Evolutionary conservation across 2,797 vertebrate genomes (phyloP), one percentile per base, ranked within the genome.

Genomic region (Ctenosaura bakeri): DNA sequence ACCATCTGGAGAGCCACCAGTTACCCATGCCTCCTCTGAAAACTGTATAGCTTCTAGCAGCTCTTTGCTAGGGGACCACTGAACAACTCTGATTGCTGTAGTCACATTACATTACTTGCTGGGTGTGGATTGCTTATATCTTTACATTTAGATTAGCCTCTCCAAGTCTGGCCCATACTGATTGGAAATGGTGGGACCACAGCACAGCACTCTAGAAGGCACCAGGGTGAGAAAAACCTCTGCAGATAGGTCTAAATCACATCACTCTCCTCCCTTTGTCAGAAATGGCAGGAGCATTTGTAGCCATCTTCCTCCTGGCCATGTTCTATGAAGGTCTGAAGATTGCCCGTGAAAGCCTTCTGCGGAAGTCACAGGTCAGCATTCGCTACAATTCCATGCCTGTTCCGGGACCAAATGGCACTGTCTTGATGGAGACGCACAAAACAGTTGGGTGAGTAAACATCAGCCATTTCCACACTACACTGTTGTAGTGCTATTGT

Each of bases 311-410:
- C 97, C 96, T 99, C 92, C 94, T 99, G 96, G 99, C 99, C 32
- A 93, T 98, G 94, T 97, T 99, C 90, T 99, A 99, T 26, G 99
- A 99, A 95, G 99, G 99, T 14, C 96, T 99, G 93, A 99, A 99
- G 97, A 99, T 99, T 10, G 98, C 98, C 5, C 98, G 99, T 0
- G 99, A 99, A 94, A 93, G 97, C 76, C 96, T 99, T 93, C 97
- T 99, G 84, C 97, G 99, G 0, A 98, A 98, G 94, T 99, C 98
- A 86, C 99, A 99, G 93, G 98, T 99, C 96, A 99, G 98, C 95
- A 98, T 99, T 83, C 98, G 99, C 89, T 99, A 99, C 95, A 99
- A 99, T 97, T 99, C 98, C 91, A 99, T 99, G 99, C 98, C 99
- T 0, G 98, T 99, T 32, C 99, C 99, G 0, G 99, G 99, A 62